Conservation (phyloP, 2,113 vertebrate genomes). For the Coregonus clupeaformis region DNA sequence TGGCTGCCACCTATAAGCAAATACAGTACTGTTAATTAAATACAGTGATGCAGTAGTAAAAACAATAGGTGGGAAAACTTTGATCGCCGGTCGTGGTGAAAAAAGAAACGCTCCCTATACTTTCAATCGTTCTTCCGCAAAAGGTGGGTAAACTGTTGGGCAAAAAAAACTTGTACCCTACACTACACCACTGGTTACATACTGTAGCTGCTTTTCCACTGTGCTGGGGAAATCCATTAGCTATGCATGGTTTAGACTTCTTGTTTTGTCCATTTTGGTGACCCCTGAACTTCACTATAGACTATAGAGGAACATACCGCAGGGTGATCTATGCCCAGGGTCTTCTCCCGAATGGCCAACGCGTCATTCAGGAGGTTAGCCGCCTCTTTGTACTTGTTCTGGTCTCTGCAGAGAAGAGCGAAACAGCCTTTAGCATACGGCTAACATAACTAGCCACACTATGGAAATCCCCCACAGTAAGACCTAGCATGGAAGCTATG, state of each 20-base stretch:
- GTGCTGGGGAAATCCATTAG: too few relatives aligned
- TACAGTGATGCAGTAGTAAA: rapidly evolving
- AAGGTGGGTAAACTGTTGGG: too few relatives aligned
- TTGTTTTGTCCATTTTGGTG: not conserved
- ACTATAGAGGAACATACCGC: conserved; percentile 69
- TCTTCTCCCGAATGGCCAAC: conserved; percentile 84
- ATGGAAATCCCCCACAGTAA: too few relatives aligned
- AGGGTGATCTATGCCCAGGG: conserved; percentile 82
- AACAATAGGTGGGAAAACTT: too few relatives aligned
- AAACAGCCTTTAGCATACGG: not conserved
- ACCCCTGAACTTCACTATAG: not conserved
- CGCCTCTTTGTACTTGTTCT: conserved; percentile 91
- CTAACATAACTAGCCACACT: not conserved
- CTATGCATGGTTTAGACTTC: too few relatives aligned
- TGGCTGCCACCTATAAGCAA: conserved; percentile 80
- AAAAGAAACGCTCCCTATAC: too few relatives aligned
- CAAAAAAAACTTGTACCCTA: too few relatives aligned
- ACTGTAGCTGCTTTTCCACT: too few relatives aligned
- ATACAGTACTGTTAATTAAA: not conserved
- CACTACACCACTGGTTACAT: too few relatives aligned
- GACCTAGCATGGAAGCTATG: too few relatives aligned
- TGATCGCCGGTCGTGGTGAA: too few relatives aligned
- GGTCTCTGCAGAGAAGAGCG: conserved; percentile 72
- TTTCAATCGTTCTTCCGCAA: too few relatives aligned
- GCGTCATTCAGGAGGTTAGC: conserved; percentile 85